phyloP scores from a whole-genome alignment of 2,113 vertebrate species.

The Petromus typicus region DNA sequence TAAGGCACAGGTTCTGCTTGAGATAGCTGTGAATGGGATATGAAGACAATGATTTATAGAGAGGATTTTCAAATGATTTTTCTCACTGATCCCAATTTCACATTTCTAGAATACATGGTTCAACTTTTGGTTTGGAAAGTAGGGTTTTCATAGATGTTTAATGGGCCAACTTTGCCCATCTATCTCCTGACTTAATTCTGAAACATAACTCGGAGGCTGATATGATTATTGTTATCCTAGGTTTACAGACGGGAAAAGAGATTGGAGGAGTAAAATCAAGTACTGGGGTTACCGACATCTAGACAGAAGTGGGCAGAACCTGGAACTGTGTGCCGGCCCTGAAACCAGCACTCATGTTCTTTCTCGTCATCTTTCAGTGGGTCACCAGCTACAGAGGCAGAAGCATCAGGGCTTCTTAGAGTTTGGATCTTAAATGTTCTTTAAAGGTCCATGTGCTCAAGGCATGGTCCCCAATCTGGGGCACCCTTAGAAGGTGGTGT shows the following conservation, averaged over 20 bases:
- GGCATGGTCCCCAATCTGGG: not conserved
- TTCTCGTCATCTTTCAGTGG: too few species aligned
- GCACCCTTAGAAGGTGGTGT: not conserved
- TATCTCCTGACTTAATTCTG: not conserved
- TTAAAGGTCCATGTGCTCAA: not conserved
- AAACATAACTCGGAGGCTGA: fast-evolving
- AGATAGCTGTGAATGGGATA: not conserved
- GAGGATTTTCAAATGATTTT: not conserved
- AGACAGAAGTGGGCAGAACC: not conserved
- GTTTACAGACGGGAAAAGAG: not conserved
- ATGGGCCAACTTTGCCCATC: fast-evolving
- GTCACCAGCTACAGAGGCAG: not conserved
- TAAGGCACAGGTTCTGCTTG: not conserved
- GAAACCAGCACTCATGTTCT: fast-evolving
- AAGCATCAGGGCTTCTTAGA: fast-evolving
- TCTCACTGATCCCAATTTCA: not conserved
- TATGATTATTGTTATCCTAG: not conserved
- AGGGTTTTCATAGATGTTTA: not conserved
- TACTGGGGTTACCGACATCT: fast-evolving
- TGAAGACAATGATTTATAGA: not conserved
- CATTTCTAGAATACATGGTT: not conserved
- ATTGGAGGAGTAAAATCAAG: not conserved
- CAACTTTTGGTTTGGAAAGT: not conserved
- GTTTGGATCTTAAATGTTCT: not conserved
- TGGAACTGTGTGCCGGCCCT: not conserved